phyloP scores from a whole-genome alignment of 2,113 vertebrate species.

The Crotalus viridis region DNA sequence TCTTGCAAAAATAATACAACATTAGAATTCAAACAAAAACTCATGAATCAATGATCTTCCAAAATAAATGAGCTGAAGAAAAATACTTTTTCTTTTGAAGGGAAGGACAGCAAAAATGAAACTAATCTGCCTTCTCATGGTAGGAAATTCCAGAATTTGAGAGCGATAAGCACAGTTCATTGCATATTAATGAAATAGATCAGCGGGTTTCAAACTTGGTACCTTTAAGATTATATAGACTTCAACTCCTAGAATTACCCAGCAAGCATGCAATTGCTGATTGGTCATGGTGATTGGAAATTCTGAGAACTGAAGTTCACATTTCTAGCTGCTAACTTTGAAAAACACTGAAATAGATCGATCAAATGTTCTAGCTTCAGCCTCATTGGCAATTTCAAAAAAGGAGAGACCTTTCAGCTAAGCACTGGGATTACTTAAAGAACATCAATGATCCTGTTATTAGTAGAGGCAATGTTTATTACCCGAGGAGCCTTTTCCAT shows the following conservation, averaged over 20 bases:
- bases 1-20: neutral
- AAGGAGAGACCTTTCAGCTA: constrained; percentile 35
- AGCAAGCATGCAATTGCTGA: neutral
- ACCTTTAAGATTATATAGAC: neutral
- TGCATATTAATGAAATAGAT: neutral
- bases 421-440: constrained; percentile 53
- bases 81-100: neutral
- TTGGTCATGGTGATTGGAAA: neutral
- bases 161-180: neutral
- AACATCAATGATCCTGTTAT: constrained; percentile 40
- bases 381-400: constrained; percentile 27
- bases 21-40: neutral
- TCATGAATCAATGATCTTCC: neutral
- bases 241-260: neutral
- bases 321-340: constrained; percentile 4
- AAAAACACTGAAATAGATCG: constrained; percentile 50
- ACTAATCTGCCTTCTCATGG: neutral
- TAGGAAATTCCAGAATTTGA: neutral
- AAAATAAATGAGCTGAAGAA: neutral
- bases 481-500: constrained; percentile 34
- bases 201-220: neutral
- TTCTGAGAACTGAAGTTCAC: neutral
- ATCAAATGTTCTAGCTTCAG: constrained; percentile 18
- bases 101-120: neutral
- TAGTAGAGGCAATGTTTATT: constrained; percentile 47